phyloP scores from a whole-genome alignment of 2,113 vertebrate genomes.

The Xenus cinereus region DNA sequence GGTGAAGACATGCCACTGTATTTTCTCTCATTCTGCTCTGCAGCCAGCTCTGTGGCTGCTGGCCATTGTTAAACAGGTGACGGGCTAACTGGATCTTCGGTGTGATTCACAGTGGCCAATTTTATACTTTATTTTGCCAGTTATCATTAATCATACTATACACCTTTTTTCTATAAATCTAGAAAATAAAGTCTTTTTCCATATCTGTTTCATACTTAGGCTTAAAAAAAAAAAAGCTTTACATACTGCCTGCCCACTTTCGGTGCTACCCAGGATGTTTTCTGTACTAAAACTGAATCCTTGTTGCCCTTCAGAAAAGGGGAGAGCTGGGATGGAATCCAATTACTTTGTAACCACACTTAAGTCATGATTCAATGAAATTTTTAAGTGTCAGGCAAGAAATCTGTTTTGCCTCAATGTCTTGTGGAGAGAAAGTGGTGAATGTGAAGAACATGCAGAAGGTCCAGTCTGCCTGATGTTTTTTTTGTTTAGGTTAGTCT shows the following conservation, averaged over 20 bases:
- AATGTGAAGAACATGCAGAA: not conserved
- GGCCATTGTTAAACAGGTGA: not conserved
- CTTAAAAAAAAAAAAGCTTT: not conserved
- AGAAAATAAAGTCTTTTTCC: not conserved
- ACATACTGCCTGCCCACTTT: not conserved
- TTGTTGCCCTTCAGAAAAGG: not conserved
- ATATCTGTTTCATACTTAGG: not conserved
- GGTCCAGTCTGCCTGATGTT: not conserved
- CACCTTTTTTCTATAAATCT: not conserved
- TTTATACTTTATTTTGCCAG: not conserved
- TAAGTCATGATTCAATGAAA: not conserved
- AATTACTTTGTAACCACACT: not conserved
- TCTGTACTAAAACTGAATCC: not conserved
- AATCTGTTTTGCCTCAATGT: not conserved
- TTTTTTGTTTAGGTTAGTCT: not conserved
- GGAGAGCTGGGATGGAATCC: not conserved
- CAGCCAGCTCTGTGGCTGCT: not conserved
- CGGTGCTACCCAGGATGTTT: not conserved
- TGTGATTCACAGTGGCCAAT: not conserved
- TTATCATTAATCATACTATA: not conserved
- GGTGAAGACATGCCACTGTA: rapidly evolving
- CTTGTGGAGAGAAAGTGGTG: not conserved
- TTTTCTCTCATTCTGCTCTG: not conserved
- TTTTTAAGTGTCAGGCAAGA: not conserved
- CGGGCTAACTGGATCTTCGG: not conserved